Evolutionary conservation across 2,113 vertebrate species (phyloP), one percentile per base, ranked within the genome.

Genomic region (Gymnorhina tibicen): DNA sequence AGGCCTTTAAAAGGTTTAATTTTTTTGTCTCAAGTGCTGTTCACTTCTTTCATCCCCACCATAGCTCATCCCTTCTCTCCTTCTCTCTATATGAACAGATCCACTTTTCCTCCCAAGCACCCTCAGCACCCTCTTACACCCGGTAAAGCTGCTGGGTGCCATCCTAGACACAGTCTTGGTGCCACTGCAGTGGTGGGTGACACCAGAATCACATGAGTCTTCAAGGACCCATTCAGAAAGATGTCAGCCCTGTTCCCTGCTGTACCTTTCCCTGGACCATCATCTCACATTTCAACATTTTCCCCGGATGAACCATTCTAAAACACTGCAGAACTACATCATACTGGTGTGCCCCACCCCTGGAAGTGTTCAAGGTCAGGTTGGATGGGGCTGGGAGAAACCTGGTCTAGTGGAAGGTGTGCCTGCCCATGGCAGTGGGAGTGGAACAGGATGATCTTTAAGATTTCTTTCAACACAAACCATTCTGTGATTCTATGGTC

Each of bases 31-130:
- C 35, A 32, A 89, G 47, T 19, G 5, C 4, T 74, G 14, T 32
- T 76, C 23, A 30, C 3, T 55, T 8, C 62, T 75, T 93, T 58
- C 33, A 62, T 21, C 12, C 15, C 62, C 21, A n/a, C 6, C 0
- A 0, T 21, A 64, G 53, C 20, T 46, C 23, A 66, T 3, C 6
- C 13, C 6, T 41, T 64, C 50, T 10, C 10, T 53, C 13, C 11
- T 84, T 58, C 17, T 16, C 7, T 23, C 26, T 3, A 0, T 2
- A 16, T 2, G 3, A 63, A 8, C 1, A 0, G 16, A 32, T 73
- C 16, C 39, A 12, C 12, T 53, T 9, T 30, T 27, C 49, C 13
- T 64, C 11, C 20, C 2, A 15, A 55, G 21, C 5, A 6, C 6
- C 3, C 7, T 78, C 49, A 64, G 12, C 1, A 0, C 6, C 7